Evolutionary conservation across 2,797 vertebrate genomes (phyloP), one percentile per base, ranked within the genome.

Genomic region (Ficedula albicollis): DNA sequence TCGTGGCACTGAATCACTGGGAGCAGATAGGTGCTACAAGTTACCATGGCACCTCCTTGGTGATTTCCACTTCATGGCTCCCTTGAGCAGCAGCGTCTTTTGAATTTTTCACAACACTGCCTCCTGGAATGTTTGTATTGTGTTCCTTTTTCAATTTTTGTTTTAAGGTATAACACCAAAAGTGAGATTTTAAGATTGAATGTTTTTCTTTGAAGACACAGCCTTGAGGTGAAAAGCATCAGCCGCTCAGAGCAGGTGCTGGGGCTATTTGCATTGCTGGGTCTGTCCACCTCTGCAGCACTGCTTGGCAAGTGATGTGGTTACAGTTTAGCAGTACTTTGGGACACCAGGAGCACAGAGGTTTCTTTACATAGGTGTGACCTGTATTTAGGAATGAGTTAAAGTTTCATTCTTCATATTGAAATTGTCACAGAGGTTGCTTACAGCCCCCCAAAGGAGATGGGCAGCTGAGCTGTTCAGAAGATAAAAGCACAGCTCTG

Each of bases 391-490:
- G 56, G 43, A 87, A 84, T 27, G 29, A 79, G 75, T 82, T 77
- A 62, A 90, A 58, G 43, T 89, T 88, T 90, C 16, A 25, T 59
- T 90, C 67, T 84, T 69, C 10, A 5, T 27, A 38, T 68, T 86
- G 41, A 78, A 32, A 34, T 27, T 94, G 67, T 91, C 76, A 91
- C 13, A 72, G 64, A 70, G 60, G 48, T 89, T 63, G 26, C 69
- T 95, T 70, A n/a, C 81, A 93, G 80, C 74, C 88, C 19, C 94
- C 41, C 60, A 72, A 83, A 70, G 69, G 48, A 89, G 43, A 55
- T 0, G 2, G 51, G 43, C 60, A 75, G 83, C 67, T 55, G 77
- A 93, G 79, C 39, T 90, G 22, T 78, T 89, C 60, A 75, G 78
- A 74, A 88, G 48, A 56, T 74, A 64, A 94, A 87, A 68, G 26